Evolutionary conservation across 1,140 invertebrate genomes (phyloP).

Genomic region (Formica exsecta): DNA sequence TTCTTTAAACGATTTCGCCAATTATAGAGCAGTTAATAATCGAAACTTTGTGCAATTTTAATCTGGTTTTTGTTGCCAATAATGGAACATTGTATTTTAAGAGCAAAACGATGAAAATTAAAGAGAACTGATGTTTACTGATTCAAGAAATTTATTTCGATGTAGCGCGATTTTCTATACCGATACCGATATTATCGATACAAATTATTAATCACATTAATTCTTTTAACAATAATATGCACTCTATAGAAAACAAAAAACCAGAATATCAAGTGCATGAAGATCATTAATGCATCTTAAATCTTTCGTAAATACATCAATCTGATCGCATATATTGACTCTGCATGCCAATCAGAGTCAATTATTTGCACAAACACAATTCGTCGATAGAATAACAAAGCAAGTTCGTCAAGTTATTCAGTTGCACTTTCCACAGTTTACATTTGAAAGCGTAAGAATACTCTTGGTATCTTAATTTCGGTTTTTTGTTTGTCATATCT

Average conservation of each 20-base stretch:
- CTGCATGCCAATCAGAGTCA: conserved; percentile 18
- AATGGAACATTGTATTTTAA: conserved; percentile 5
- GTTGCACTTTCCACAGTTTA: background rate
- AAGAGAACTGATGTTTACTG: background rate
- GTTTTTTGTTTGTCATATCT: background rate
- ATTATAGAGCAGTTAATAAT: background rate
- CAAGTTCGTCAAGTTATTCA: conserved; percentile 14
- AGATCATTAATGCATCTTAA: background rate
- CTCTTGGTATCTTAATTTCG: conserved; percentile 6
- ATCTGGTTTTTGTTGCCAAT: conserved; percentile 5
- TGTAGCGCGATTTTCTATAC: background rate
- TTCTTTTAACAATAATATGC: background rate
- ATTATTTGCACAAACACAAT: conserved; percentile 47
- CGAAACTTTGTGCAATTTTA: conserved; percentile 21
- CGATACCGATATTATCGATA: background rate
- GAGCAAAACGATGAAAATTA: background rate
- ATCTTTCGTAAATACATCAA: background rate
- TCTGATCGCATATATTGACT: background rate
- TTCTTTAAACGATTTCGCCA: conserved; percentile 4
- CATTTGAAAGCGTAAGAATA: background rate
- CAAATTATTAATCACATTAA: background rate
- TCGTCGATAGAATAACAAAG: conserved; percentile 14
- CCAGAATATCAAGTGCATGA: background rate
- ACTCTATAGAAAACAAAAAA: background rate
- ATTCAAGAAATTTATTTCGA: background rate